Conservation (phyloP, 1,140 invertebrate species). For the Babylonia areolata region DNA sequence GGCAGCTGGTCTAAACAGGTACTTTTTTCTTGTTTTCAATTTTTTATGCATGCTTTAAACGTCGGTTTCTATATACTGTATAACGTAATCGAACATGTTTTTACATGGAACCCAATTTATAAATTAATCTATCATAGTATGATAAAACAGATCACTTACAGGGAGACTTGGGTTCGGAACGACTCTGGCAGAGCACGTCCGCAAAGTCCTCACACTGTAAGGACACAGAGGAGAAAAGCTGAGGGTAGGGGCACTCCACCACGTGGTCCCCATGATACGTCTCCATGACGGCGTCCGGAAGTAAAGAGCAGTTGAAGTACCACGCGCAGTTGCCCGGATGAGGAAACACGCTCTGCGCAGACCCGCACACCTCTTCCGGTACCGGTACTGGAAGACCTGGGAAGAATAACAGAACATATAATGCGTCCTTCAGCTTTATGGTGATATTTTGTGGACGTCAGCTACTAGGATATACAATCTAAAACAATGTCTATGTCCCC, state of each 20-base stretch:
- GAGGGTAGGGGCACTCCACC: conserved; percentile 65
- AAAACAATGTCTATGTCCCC: too few species aligned
- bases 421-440: neutral
- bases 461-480: neutral
- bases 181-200: conserved; percentile 49
- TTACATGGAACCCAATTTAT: too few species aligned
- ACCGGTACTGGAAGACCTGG: neutral
- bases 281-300: conserved; percentile 47
- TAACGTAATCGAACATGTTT: too few species aligned
- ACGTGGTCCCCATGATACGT: conserved; percentile 51
- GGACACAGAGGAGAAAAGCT: conserved; percentile 55
- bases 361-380: neutral
- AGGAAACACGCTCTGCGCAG: conserved; percentile 20
- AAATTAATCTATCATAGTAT: neutral
- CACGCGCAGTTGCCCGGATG: conserved; percentile 64
- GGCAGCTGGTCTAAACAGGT: too few species aligned
- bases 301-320: conserved; percentile 62
- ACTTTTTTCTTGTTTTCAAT: too few species aligned
- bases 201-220: conserved; percentile 58
- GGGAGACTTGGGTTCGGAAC: conserved; percentile 62
- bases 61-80: neutral
- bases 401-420: too few species aligned
- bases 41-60: too few species aligned
- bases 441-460: too few species aligned
- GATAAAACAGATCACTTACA: too few species aligned